Evolutionary conservation across 2,797 vertebrate genomes (phyloP), one percentile per base, ranked within the genome.

Genomic region (Amniataba percoides): DNA sequence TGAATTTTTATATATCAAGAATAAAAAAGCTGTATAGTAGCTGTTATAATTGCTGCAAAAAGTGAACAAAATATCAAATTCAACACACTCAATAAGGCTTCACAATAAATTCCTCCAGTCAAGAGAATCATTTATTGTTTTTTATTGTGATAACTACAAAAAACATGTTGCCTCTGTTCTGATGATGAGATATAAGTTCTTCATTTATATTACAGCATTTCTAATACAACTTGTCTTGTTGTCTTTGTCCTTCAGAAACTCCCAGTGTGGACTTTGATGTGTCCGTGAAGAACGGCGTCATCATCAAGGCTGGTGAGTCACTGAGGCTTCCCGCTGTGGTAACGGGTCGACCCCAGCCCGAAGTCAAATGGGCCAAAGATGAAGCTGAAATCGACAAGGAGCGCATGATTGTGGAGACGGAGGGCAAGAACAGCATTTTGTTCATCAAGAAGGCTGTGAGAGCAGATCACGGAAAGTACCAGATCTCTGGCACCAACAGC

Each of bases 271-370:
- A 97, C 76, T 92, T 99, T 23, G 97, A 99, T 74, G 74, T 93
- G 71, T 96, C 97, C 21, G 97, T 99, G 81, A 98, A 91, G 89
- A 95, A 94, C 4, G 98, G 98, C 48, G 94, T 99, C 84, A 95
- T 98, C 57, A 96, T 99, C 82, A 96, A 94, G 90, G 98, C 98
- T 23, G 98, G 98, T 1, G 95, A 97, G 74, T 87, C 94, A 31
- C 93, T 99, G 75, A 96, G 84, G 82, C 97, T 99, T 78, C 98
- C 98, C 25, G 98, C 98, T 5, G 90, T 94, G 77, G 96, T 99
- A 75, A 97, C 90, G 1, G 98, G 98, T 2, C 96, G 98, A 79
- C 98, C 98, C 45, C 92, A 95, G 71, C 98, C 98, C 21, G 96
- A 97, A 63, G 95, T 96, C 71, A 94, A 91, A 61, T 99, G 98